Conservation (phyloP, 2,888 invertebrate species). For the Podotricha telesiphe region DNA sequence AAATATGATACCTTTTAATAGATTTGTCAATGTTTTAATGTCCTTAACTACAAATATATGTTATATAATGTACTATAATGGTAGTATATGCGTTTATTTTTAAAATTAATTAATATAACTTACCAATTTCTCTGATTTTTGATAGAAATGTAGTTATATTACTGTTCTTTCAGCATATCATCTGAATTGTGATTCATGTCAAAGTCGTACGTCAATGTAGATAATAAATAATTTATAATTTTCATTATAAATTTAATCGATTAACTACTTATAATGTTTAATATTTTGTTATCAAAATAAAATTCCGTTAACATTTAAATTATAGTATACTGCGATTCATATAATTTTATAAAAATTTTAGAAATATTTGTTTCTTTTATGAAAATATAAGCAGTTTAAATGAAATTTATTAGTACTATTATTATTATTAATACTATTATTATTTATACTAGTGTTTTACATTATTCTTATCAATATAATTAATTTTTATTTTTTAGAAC, state of each 20-base stretch:
- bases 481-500: not conserved
- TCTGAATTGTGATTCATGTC: not conserved
- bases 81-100: not conserved
- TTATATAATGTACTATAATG: not conserved
- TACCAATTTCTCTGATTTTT: not conserved
- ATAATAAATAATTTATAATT: not conserved
- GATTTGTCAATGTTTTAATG: not conserved
- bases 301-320: too few species aligned
- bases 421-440: too few species aligned
- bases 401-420: too few species aligned
- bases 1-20: constrained; percentile 12
- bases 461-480: not conserved
- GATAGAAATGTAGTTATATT: not conserved
- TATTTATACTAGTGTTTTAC: not conserved
- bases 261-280: not conserved
- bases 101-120: not conserved
- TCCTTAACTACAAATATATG: not conserved
- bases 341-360: too few species aligned
- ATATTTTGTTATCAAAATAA: too few species aligned
- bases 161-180: constrained; percentile 2
- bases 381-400: too few species aligned
- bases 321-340: too few species aligned
- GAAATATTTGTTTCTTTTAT: too few species aligned
- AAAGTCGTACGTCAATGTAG: not conserved
- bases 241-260: not conserved